Evolutionary conservation across 2,888 invertebrate genomes (phyloP).

Genomic region (Gastrophysa polygoni): DNA sequence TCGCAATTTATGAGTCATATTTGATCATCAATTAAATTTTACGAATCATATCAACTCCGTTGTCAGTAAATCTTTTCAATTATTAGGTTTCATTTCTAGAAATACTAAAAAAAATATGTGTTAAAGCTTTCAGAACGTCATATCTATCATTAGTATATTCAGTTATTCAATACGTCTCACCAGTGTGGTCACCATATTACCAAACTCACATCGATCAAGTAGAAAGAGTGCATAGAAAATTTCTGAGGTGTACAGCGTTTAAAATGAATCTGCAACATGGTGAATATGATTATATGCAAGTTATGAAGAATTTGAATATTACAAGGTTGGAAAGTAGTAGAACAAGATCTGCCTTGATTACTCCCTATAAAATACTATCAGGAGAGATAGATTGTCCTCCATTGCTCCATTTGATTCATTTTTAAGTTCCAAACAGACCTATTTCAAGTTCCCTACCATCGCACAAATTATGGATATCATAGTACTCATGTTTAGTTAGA

Average conservation of each 20-base stretch:
- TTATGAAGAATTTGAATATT: slow-evolving; percentile 1
- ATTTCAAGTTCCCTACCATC: too few relatives aligned
- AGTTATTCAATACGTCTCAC: neutral
- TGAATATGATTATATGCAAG: slow-evolving; percentile 4
- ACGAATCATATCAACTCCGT: too few relatives aligned
- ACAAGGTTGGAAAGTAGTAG: slow-evolving; percentile 1
- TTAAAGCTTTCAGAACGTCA: too few relatives aligned
- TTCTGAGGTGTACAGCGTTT: neutral
- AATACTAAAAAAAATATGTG: too few relatives aligned
- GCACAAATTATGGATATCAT: too few relatives aligned
- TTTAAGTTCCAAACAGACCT: too few relatives aligned
- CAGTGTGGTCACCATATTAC: slow-evolving; percentile 7
- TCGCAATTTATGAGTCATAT: too few relatives aligned
- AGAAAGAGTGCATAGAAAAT: slow-evolving; percentile 10
- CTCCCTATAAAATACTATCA: slow-evolving; percentile 3
- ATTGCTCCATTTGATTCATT: neutral
- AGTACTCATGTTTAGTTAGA: too few relatives aligned
- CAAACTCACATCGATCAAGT: slow-evolving; percentile 5
- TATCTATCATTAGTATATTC: neutral
- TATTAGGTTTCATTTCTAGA: too few relatives aligned
- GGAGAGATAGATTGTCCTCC: neutral
- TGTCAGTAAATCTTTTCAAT: too few relatives aligned
- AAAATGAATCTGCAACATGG: neutral
- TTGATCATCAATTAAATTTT: too few relatives aligned
- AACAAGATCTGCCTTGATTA: slow-evolving; percentile 5